These are phyloP conservation scores for Serinus canaria DNA, from an alignment of 2,113 vertebrate genomes.

Conservation along the genomic window DNA sequence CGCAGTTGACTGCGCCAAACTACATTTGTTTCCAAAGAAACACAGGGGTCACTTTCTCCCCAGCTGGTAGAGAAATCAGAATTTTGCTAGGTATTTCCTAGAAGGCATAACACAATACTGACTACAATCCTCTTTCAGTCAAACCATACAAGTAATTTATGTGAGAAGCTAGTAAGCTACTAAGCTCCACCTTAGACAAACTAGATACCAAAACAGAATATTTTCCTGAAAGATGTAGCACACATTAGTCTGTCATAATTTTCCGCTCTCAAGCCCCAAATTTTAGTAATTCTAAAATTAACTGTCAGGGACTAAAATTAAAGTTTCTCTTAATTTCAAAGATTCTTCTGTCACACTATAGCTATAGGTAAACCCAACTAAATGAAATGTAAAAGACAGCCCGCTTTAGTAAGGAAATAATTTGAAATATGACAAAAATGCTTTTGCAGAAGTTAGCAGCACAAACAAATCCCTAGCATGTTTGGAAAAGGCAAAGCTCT, in stretches of 20 bases:
- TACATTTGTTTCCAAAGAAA: not conserved
- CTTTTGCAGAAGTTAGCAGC: not conserved
- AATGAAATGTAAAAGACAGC: not conserved
- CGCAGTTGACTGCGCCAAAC: not conserved
- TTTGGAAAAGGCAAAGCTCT: not conserved
- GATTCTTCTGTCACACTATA: not conserved
- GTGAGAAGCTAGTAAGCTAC: not conserved
- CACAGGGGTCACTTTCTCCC: not conserved
- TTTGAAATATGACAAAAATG: not conserved
- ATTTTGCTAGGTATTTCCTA: not conserved
- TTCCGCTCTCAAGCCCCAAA: not conserved
- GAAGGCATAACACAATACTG: not conserved
- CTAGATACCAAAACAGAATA: rapidly evolving
- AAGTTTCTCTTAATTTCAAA: not conserved
- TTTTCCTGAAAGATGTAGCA: not conserved
- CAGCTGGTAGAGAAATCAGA: not conserved
- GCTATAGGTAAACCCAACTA: not conserved
- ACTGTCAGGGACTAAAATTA: not conserved
- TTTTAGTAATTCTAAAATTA: not conserved
- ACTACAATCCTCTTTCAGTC: not conserved
- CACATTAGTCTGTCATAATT: not conserved
- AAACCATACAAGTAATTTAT: not conserved
- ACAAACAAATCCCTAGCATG: not conserved
- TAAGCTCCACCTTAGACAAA: not conserved
- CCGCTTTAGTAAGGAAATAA: not conserved